phyloP scores from a whole-genome alignment of 2,888 invertebrate genomes.

The Acanthosoma haemorrhoidale region DNA sequence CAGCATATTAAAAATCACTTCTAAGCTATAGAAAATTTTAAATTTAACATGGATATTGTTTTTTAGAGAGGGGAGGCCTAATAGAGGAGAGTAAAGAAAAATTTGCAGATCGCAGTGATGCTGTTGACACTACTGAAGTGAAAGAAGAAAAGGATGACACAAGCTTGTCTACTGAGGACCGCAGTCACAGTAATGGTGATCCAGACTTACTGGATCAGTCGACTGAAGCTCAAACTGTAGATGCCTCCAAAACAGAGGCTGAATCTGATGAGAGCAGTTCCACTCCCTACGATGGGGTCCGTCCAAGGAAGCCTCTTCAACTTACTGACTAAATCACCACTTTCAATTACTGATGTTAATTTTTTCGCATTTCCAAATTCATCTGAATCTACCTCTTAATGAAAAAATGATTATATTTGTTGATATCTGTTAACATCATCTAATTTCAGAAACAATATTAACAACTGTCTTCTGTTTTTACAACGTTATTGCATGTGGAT shows the following conservation, averaged over 20 bases:
- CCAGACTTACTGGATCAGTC: not conserved
- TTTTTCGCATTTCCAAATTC: not conserved
- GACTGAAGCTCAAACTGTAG: not conserved
- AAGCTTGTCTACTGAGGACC: not conserved
- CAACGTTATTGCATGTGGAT: not conserved
- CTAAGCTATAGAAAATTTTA: too few species aligned
- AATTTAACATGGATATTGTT: too few species aligned
- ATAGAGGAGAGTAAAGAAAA: not conserved
- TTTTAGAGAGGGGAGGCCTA: not conserved
- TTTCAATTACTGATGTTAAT: not conserved
- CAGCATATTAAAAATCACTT: too few species aligned
- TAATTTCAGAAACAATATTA: not conserved
- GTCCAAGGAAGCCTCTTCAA: conserved; percentile 16
- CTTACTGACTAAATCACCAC: not conserved
- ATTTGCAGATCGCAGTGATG: not conserved
- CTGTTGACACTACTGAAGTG: not conserved
- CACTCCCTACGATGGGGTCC: not conserved
- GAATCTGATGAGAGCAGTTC: not conserved
- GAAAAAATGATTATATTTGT: not conserved
- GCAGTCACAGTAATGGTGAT: not conserved
- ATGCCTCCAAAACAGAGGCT: not conserved
- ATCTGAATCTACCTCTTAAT: not conserved
- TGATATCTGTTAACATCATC: not conserved
- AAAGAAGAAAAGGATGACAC: not conserved
- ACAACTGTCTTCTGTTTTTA: not conserved